phyloP scores from a whole-genome alignment of 2,113 vertebrate species.

The Lagopus muta region DNA sequence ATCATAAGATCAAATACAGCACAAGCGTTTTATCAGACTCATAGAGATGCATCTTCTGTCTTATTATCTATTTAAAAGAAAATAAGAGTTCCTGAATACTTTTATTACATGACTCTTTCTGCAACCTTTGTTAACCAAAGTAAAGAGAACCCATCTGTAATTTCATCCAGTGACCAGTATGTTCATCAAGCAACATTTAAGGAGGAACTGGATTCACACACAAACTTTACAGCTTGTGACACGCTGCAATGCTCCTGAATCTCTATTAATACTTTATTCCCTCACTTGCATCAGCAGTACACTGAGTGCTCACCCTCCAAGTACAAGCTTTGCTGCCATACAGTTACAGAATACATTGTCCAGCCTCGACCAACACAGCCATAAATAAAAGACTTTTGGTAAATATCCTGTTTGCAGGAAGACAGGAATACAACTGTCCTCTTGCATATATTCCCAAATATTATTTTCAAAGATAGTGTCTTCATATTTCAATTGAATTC shows the following conservation, averaged over 20 bases:
- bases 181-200: no score
- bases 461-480: not conserved
- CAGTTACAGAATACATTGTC: not conserved
- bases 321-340: not conserved
- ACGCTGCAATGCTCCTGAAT: no score
- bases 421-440: not conserved
- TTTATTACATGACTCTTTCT: not conserved
- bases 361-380: not conserved
- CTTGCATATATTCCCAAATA: not conserved
- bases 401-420: not conserved
- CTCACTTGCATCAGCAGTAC: not conserved
- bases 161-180: no score
- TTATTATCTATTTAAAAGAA: not conserved
- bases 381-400: not conserved
- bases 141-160: no score
- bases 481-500: not conserved
- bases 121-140: no score
- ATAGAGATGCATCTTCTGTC: not conserved
- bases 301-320: not conserved
- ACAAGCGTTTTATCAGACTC: not conserved
- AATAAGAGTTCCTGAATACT: not conserved
- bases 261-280: no score
- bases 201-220: no score
- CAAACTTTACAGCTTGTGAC: no score
- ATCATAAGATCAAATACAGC: fast-evolving